These are phyloP conservation scores for Trichoplusia ni DNA, from an alignment of 1,140 invertebrate species.

Conservation along the genomic window DNA sequence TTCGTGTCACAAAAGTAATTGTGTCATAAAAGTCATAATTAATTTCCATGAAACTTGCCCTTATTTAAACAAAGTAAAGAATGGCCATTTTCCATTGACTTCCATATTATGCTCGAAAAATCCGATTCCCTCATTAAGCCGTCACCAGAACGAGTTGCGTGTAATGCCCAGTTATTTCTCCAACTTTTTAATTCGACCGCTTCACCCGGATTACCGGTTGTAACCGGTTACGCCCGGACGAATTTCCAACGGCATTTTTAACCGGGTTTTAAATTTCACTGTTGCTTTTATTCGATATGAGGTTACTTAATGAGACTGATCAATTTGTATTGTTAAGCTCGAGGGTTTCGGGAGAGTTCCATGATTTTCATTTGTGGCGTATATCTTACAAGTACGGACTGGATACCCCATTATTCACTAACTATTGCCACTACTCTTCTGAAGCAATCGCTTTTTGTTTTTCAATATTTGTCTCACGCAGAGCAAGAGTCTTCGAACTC, in stretches of 20 bases:
- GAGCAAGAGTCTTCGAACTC: too few relatives aligned
- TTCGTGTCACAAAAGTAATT: too few relatives aligned
- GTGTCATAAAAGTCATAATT: too few relatives aligned
- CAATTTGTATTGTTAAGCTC: constrained; percentile 14
- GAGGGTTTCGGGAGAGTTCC: background rate
- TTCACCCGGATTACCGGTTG: constrained; percentile 25
- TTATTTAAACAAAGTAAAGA: too few relatives aligned
- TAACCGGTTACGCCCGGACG: constrained; percentile 24
- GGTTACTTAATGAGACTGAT: constrained; percentile 15
- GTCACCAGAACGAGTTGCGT: constrained; percentile 7
- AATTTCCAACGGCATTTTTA: constrained; percentile 22
- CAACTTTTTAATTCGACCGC: constrained; percentile 30
- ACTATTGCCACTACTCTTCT: too few relatives aligned
- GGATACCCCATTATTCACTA: too few relatives aligned
- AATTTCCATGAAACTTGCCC: too few relatives aligned
- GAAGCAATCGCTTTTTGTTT: too few relatives aligned
- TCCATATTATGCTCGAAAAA: constrained; percentile 18
- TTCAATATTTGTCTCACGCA: too few relatives aligned
- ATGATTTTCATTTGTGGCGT: background rate
- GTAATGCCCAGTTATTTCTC: constrained; percentile 28
- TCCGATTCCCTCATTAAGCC: constrained; percentile 21
- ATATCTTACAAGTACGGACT: too few relatives aligned
- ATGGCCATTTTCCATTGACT: background rate
- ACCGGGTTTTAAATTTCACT: constrained; percentile 26
- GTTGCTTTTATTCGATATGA: constrained; percentile 8